Conservation (phyloP, 2,797 vertebrate species). For the Petrocephalus sullivani region DNA sequence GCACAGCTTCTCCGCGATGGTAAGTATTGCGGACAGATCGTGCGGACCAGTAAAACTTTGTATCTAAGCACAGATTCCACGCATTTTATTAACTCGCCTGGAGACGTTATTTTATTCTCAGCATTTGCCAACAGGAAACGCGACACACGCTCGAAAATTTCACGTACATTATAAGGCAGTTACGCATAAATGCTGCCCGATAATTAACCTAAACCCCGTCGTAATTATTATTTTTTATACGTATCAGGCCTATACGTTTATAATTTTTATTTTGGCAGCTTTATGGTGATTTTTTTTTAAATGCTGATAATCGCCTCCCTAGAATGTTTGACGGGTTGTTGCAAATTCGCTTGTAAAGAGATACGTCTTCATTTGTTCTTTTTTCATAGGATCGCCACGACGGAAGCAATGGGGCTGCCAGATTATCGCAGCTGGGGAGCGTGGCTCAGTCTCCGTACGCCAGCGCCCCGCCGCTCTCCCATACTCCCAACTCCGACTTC, state of each 20-base stretch:
- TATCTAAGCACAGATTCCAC: constrained; percentile 18
- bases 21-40: constrained; percentile 71
- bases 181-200: not conserved
- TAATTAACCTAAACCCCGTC: not conserved
- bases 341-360: not conserved
- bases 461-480: constrained; percentile 90
- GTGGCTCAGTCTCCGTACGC: constrained; percentile 94
- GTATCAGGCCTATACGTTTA: not conserved
- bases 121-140: constrained; percentile 1
- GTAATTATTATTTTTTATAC: not conserved
- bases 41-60: constrained; percentile 34
- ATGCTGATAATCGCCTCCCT: not conserved
- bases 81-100: constrained; percentile 28
- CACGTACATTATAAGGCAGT: not conserved
- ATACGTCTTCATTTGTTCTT: not conserved
- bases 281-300: not conserved
- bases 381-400: constrained; percentile 82
- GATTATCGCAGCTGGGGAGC: constrained; percentile 91
- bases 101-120: not conserved
- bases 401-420: constrained; percentile 90
- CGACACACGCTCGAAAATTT: not conserved
- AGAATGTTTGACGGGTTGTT: not conserved
- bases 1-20: constrained; percentile 99
- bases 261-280: not conserved
- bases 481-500: constrained; percentile 93